A percentile compares a stretch with the other conserved stretches of the same genome.
phyloP scores from a whole-genome alignment of 1,140 invertebrate species.

The Eulimnadia texana region DNA sequence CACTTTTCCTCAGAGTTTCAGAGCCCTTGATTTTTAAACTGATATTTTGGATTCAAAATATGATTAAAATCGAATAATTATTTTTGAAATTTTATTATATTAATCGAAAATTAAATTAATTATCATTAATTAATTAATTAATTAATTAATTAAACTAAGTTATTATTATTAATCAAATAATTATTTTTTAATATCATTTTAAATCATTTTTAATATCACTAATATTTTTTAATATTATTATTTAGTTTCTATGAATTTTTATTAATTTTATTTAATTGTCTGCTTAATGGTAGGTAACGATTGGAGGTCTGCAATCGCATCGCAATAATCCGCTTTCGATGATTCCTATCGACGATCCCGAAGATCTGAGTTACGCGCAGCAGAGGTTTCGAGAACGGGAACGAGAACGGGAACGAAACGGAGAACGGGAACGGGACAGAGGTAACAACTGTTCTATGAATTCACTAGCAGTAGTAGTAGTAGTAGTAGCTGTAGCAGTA shows the following conservation, averaged over 20 bases:
- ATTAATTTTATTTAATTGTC: not conserved
- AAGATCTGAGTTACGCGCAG: not conserved
- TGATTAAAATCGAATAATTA: no score
- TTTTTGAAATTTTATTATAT: no score
- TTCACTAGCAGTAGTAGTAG: no score
- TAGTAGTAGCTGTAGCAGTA: no score
- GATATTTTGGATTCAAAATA: no score
- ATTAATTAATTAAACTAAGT: no score
- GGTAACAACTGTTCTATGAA: not conserved
- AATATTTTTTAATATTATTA: not conserved
- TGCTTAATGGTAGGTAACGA: not conserved
- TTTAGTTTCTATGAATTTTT: not conserved
- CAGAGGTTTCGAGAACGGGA: not conserved
- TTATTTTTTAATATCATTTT: not conserved
- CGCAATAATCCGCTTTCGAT: not conserved
- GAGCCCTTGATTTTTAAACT: no score
- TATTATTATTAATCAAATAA: no score
- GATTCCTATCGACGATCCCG: not conserved
- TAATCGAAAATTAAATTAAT: no score
- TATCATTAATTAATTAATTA: not conserved
- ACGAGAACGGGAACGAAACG: not conserved
- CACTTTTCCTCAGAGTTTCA: no score
- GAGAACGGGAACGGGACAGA: not conserved
- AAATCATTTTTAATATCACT: not conserved
- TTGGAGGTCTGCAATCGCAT: slow-evolving; percentile 6